Percentiles rank a stretch among this genome's conserved stretches.
Conservation (phyloP, 2,888 invertebrate genomes). For the Julus scanicus region DNA sequence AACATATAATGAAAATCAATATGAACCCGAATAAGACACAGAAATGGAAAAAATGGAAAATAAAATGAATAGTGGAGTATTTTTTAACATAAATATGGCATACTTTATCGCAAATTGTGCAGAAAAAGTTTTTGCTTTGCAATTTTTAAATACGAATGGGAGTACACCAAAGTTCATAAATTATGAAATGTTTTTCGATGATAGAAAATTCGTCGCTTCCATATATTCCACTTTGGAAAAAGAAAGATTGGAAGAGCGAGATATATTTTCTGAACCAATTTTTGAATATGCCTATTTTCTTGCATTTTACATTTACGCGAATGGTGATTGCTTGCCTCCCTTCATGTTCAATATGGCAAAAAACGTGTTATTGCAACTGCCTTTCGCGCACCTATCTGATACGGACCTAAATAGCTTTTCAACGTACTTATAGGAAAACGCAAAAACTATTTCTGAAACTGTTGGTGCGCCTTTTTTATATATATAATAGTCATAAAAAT, state of each 20-base stretch:
- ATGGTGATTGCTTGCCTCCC: constrained; percentile 40
- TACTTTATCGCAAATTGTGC: constrained; percentile 35
- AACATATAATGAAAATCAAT: constrained; percentile 25
- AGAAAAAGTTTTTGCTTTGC: constrained; percentile 9
- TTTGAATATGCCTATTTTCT: constrained; percentile 28
- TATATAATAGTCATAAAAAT: constrained; percentile 34
- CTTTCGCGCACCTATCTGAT: constrained; percentile 24
- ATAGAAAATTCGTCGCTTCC: constrained; percentile 6
- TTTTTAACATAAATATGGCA: background rate
- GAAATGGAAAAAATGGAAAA: background rate
- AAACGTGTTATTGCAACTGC: constrained; percentile 38
- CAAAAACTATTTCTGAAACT: constrained; percentile 41
- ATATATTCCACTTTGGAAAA: background rate
- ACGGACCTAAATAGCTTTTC: constrained; percentile 23
- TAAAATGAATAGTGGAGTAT: background rate
- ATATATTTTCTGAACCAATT: constrained; percentile 11
- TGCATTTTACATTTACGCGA: constrained; percentile 3
- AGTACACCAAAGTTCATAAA: constrained; percentile 32
- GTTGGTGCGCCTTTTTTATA: constrained; percentile 29
- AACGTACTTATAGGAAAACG: constrained; percentile 34
- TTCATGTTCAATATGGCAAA: constrained; percentile 32
- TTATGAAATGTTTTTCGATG: constrained; percentile 45
- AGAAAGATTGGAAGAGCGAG: background rate
- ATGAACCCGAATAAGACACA: background rate
- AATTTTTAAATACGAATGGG: constrained; percentile 43